These are phyloP conservation scores for Carettochelys insculpta DNA, from an alignment of 2,113 vertebrate genomes.

Conservation along the genomic window DNA sequence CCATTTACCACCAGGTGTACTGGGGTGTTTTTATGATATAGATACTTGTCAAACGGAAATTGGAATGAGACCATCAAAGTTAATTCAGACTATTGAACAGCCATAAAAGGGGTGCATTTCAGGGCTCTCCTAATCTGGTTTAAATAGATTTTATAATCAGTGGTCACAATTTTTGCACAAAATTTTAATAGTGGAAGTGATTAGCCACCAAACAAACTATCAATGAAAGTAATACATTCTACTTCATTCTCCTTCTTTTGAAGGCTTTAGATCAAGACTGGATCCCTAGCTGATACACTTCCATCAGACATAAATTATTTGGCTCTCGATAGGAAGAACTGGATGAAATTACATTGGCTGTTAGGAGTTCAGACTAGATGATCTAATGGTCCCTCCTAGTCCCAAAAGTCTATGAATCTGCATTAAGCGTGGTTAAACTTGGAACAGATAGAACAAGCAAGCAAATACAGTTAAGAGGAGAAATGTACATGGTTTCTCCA, in stretches of 20 bases:
- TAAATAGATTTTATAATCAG: constrained; percentile 32
- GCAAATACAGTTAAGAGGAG: not conserved
- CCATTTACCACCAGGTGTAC: not conserved
- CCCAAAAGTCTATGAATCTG: not conserved
- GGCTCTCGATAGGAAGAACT: rapidly evolving
- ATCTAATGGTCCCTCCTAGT: not conserved
- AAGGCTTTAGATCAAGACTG: not conserved
- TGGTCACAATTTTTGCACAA: not conserved
- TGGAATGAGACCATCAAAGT: not conserved
- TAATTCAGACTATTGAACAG: not conserved
- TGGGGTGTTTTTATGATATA: not conserved
- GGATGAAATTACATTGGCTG: not conserved
- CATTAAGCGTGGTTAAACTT: not conserved
- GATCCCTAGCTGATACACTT: not conserved
- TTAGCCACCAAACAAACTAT: not conserved
- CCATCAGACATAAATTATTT: not conserved
- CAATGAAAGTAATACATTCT: not conserved
- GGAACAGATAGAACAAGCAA: constrained; percentile 9
- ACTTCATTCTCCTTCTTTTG: not conserved
- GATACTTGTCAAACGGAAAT: not conserved
- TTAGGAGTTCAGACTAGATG: rapidly evolving
- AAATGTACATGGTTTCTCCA: constrained; percentile 1
- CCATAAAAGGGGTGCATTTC: not conserved
- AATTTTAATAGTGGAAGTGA: constrained; percentile 29
- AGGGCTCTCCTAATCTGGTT: not conserved